Base-by-base conservation (phyloP, 2,797 vertebrate species). In the Acestrorhynchus altus region DNA sequence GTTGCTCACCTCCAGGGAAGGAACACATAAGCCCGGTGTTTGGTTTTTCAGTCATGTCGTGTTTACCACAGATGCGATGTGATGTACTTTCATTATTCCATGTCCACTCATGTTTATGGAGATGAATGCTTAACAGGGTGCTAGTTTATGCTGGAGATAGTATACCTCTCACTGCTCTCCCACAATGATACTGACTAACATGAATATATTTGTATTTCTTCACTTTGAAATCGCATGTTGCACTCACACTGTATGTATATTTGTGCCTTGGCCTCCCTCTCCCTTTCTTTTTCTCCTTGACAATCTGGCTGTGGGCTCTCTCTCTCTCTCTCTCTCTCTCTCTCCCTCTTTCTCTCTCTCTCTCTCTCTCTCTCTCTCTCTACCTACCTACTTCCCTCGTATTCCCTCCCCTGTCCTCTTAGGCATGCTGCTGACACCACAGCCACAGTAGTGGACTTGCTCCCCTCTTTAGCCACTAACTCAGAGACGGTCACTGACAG, bases 391-490 rank as follows among this genome's bases (percentile, higher is more conserved):
- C 72, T 16, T 66, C 52, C 46, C 16, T 49, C 44, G 77, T 35
- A 57, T 57, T 71, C 70, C 74, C 52, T 66, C 63, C 47, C 61
- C 65, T 78, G 44, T 80, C 61, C 79, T 81, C 91, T 88, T 95
- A 98, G 97, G 96, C 96, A 95, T 86, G 92, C 96, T 20, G 92
- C 95, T 56, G 96, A 98, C 85, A 92, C 93, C 24, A 90, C 94
- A 86, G 93, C 95, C 87, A 90, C 94, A 66, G 95, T 95, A 71
- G 95, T 96, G 91, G 96, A 96, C 90, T 90, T 95, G 93, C 94
- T 96, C 92, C 96, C 96, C 88, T 95, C 96, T 87, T 90, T 96
- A 78, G 93, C 95, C 88, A 95, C 95, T 95, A 99, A 98, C 92
- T 97, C 96, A 88, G 94, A 96, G 86, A 93, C 94, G 76, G 87